Base-by-base conservation (phyloP, 2,113 vertebrate species). In the Furnarius figulus region DNA sequence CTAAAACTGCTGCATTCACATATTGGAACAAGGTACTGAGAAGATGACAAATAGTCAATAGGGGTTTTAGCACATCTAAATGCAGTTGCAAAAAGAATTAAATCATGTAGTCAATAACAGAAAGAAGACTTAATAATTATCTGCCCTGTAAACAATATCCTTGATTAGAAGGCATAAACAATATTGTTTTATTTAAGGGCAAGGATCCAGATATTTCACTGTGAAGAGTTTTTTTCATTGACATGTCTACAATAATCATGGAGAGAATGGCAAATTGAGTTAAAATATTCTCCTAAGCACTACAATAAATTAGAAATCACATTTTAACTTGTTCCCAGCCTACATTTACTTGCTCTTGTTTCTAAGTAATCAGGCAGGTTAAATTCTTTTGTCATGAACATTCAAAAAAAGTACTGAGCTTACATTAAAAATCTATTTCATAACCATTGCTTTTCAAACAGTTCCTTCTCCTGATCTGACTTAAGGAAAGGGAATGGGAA, bases 271-370 rank as follows among this genome's bases (percentile, higher is more conserved):
- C 28, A 86, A 94, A 94, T 75, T 80, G 72, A 84, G 56, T 90
- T 78, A 88, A 67, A 94, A 97, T 88, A 74, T 72, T 59, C 44
- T 92, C 28, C 62, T 78, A 84, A 75, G 52, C 16, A 44, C 44
- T 73, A 55, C 37, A 79, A 72, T 93, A 96, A 93, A 96, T 90
- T 68, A 95, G 68, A 93, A 92, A 93, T 61, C n/a, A 49, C 59
- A 81, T 58, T 94, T 95, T 78, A 78, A 65, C 65, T 63, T 77
- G 46, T 78, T 90, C 39, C 18, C 31, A 68, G 44, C 67, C 42
- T 68, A 40, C 86, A 42, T 71, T 74, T 83, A 58, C 90, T 89
- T 95, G 56, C 21, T 77, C 62, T 70, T 86, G 19, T 85, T 83
- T 91, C 37, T 56, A 53, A 35, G 53, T 85, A 90, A 75, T 89